A percentile compares a stretch with the other conserved stretches of the same genome.
Conservation (phyloP, 2,888 invertebrate species). For the Bibio marci region DNA sequence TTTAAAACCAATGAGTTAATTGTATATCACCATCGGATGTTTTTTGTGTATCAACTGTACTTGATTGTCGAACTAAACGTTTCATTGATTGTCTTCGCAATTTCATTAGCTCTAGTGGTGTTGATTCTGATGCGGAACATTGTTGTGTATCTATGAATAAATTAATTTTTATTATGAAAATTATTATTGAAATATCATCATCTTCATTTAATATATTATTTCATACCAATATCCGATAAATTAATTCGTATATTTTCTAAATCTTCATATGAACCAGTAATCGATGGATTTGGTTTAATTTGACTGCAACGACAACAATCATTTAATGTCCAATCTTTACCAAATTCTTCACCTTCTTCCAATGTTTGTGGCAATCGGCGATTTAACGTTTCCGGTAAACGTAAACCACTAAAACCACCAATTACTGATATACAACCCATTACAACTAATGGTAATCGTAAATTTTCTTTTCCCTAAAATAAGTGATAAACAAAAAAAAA, state of each 20-base stretch:
- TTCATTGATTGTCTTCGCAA: conserved; percentile 40
- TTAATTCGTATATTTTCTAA: conserved; percentile 39
- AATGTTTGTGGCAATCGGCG: conserved; percentile 68
- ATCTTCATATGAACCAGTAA: conserved; percentile 53
- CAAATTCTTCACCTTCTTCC: conserved; percentile 76
- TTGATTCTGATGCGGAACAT: conserved; percentile 24
- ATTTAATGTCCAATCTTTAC: conserved; percentile 59
- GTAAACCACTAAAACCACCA: conserved; percentile 61
- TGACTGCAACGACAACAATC: conserved; percentile 60
- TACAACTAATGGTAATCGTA: conserved; percentile 66
- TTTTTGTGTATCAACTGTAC: conserved; percentile 66
- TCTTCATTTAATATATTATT: conserved; percentile 23
- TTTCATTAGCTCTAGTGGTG: conserved; percentile 24
- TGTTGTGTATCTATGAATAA: conserved; percentile 21
- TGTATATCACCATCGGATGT: conserved; percentile 64
- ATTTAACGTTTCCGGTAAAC: conserved; percentile 74
- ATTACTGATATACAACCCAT: conserved; percentile 69
- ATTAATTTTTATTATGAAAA: no score
- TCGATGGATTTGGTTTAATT: conserved; percentile 36
- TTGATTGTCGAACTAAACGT: conserved; percentile 57
- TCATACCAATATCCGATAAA: conserved; percentile 20
- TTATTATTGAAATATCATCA: no score
- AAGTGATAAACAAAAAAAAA: neutral
- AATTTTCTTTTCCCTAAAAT: conserved; percentile 60
- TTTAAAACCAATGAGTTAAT: conserved; percentile 75